Base-by-base conservation (phyloP, 1,140 invertebrate genomes). In the Adelges cooleyi region DNA sequence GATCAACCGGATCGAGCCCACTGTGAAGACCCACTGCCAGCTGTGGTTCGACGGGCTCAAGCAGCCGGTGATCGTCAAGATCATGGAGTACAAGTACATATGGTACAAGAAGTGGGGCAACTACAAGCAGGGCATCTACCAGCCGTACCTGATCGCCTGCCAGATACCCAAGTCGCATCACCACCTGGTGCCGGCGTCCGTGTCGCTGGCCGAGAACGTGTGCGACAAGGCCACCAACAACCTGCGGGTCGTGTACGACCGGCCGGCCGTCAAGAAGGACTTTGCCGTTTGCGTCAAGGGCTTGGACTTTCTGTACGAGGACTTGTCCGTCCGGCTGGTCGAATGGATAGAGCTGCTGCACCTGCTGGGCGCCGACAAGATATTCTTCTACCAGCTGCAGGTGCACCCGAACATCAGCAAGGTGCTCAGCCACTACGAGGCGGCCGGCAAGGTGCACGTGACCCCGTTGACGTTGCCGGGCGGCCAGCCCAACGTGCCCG, bases 211-310 rank as follows among this genome's bases (percentile, higher is more conserved):
- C 3, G 87, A 91, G 73, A 85, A 84, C 69, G 80, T 84, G 6
- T 95, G 91, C 75, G 86, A 93, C 71, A 85, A 82, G 18, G 84
- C 89, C 3, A 90, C 83, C 5, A 95, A 90, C 71, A 92, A 92
- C 75, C 75, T 95, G n/a, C 77, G 86, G 3, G 87, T 95, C 1
- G 86, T 91, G 67, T 88, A 91, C 74, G 83, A 90, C 70, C 82
- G 82, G 66, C 75, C 71, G 54, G 67, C 76, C 79, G 29, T 79
- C 40, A 85, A 89, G 70, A 84, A 88, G 71, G 84, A 86, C 1
- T 94, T 96, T 73, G 92, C 91, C 1, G 92, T 96, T 1, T 97
- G 94, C 73, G 92, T 96, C 17, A 97, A 96, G 78, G 94, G 81
- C 0, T 75, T 97, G 13, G 92, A 95, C 73, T 95, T 95, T 69